Evolutionary conservation across 1,140 invertebrate genomes (phyloP).

Genomic region (Ooceraea biroi): DNA sequence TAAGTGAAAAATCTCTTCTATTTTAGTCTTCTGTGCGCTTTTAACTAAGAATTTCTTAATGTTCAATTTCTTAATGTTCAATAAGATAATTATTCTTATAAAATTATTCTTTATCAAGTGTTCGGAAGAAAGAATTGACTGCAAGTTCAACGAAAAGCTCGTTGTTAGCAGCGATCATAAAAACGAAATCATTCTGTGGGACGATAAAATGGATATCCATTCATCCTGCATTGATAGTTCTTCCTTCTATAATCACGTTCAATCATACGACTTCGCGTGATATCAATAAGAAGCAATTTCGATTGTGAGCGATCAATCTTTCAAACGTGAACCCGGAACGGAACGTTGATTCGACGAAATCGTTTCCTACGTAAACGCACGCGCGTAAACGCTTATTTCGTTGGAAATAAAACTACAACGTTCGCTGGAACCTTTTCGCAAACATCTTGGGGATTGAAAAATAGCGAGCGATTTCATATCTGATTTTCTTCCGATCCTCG

Average conservation of each 20-base stretch:
- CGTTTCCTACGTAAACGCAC: slow-evolving; percentile 6
- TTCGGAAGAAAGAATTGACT: not conserved
- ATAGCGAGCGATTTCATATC: slow-evolving; percentile 12
- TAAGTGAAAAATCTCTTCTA: not conserved
- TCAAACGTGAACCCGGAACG: slow-evolving; percentile 21
- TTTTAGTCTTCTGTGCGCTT: not conserved
- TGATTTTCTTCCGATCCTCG: not conserved
- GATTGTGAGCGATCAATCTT: slow-evolving; percentile 28
- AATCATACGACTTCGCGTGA: slow-evolving; percentile 14
- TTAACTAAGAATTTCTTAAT: not conserved
- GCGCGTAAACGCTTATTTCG: slow-evolving; percentile 26
- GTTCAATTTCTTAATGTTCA: not conserved
- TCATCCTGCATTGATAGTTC: slow-evolving; percentile 30
- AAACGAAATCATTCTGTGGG: not conserved
- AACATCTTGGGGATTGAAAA: slow-evolving; percentile 26
- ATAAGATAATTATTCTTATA: no score
- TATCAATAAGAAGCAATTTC: slow-evolving; percentile 32
- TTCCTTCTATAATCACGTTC: slow-evolving; percentile 15
- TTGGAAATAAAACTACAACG: slow-evolving; percentile 40
- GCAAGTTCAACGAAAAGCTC: not conserved
- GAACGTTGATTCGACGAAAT: slow-evolving; percentile 13
- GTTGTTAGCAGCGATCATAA: slow-evolving; percentile 9
- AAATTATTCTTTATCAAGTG: not conserved
- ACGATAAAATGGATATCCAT: slow-evolving; percentile 16
- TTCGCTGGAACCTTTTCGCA: not conserved